Base-by-base conservation (phyloP, 2,797 vertebrate species). In the Enteromius viviparus region DNA sequence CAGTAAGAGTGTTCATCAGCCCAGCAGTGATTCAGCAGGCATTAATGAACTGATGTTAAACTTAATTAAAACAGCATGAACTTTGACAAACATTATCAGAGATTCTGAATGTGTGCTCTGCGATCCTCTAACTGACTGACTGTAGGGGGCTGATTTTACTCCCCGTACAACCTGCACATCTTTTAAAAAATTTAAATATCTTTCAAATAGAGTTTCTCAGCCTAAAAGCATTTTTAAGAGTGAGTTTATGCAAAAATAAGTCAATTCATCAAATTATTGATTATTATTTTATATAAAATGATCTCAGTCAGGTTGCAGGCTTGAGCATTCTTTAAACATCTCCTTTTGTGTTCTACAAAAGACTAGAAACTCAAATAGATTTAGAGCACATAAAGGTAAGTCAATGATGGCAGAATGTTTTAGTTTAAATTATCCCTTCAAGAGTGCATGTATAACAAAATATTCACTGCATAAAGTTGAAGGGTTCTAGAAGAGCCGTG, bases 1-100 rank as follows among this genome's bases (percentile, higher is more conserved):
- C 29, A 7, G 76, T 32, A 37, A 12, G 2, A 0, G 3, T 1
- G 26, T 76, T 23, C 37, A 23, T 40, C 1, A 3, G 21, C 72
- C 6, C 72, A 76, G 72, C 34, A n/a, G 51, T 76, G 72, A 76
- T 58, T 26, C 53, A 10, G 53, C 74, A 40, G 34, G 53, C 23
- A 6, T 58, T 76, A 76, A 76, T 76, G 14, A 76, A 58, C 49
- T 55, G 32, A 23, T 75, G 71, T 23, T 75, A 6, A 37, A 75
- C 32, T 23, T 58, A 75, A 75, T 76, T 58, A 76, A 40, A 40
- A 34, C 51, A 37, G 51, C 6, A 23, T 21, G 51, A 55, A 75
- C 49, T 72, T 32, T 74, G 71, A 75, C 49, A 55, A 55, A 75
- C 72, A 55, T 23, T 9, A 37, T 55, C 49, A 55, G 49, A 14